phyloP scores from a whole-genome alignment of 2,113 vertebrate species.

The Corythaixoides concolor region DNA sequence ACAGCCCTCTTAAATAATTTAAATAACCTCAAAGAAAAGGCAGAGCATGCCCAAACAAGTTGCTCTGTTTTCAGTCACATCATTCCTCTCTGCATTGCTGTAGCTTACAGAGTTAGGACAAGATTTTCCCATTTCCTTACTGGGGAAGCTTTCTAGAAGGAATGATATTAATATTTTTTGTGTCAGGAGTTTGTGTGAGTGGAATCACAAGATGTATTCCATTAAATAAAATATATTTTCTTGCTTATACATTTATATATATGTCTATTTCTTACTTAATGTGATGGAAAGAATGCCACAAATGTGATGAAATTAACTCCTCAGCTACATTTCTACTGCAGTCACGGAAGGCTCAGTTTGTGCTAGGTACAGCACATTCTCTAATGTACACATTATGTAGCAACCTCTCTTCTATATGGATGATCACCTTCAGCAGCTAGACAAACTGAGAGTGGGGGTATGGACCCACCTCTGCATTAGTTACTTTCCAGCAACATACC shows the following conservation, averaged over 20 bases:
- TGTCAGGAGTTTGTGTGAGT: not conserved
- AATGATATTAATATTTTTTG: not conserved
- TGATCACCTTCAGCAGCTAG: not conserved
- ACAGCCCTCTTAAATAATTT: constrained; percentile 8
- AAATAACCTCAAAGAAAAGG: not conserved
- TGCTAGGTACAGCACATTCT: not conserved
- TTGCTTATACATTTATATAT: not conserved
- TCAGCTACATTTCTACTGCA: not conserved
- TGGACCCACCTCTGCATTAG: not conserved
- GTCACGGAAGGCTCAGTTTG: not conserved
- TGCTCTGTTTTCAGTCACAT: not conserved
- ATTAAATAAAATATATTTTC: not conserved
- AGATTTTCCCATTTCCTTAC: not conserved
- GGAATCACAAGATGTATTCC: not conserved
- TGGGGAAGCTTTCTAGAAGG: not conserved
- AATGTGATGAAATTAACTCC: not conserved
- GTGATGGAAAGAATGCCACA: not conserved
- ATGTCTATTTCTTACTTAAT: not conserved
- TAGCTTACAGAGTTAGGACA: not conserved
- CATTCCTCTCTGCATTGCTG: not conserved
- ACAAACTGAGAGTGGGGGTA: not conserved
- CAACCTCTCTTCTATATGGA: not conserved
- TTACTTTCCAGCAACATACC: not conserved
- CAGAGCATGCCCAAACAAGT: not conserved
- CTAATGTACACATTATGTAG: not conserved